Evolutionary conservation across 2,113 vertebrate species (phyloP).

Genomic region (Caloenas nicobarica): DNA sequence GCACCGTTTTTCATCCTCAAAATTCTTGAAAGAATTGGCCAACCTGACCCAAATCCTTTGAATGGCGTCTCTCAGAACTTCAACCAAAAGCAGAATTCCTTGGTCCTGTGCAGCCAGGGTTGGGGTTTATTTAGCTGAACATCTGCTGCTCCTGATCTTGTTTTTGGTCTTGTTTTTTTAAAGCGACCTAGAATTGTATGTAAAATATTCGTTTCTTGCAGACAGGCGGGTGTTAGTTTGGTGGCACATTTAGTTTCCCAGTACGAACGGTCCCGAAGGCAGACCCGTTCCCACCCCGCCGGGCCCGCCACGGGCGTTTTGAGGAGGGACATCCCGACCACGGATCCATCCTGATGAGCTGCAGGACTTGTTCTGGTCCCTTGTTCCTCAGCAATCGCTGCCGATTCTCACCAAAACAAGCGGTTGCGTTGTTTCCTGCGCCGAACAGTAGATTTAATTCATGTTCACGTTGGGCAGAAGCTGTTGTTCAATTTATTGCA

Average conservation of each 20-base stretch:
- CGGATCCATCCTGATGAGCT: not conserved
- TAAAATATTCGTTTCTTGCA: not conserved
- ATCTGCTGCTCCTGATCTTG: not conserved
- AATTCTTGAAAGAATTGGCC: not conserved
- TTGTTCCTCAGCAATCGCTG: not conserved
- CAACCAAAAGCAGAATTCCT: not conserved
- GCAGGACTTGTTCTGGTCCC: not conserved
- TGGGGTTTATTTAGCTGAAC: not conserved
- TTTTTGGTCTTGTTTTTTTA: not conserved
- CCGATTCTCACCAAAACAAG: not conserved
- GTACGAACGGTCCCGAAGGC: rapidly evolving
- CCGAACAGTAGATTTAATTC: rapidly evolving
- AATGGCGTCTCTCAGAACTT: not conserved
- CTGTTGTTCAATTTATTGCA: not conserved
- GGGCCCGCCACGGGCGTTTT: rapidly evolving
- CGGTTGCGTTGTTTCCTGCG: not conserved
- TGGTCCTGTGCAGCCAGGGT: not conserved
- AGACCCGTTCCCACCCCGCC: rapidly evolving
- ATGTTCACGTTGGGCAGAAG: rapidly evolving
- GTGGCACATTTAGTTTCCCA: not conserved
- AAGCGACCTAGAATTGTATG: not conserved
- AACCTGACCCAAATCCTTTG: rapidly evolving
- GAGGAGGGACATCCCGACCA: not conserved
- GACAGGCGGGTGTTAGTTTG: not conserved
- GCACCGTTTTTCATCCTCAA: not conserved